Conservation (phyloP, 2,113 vertebrate species). For the Colius striatus region DNA sequence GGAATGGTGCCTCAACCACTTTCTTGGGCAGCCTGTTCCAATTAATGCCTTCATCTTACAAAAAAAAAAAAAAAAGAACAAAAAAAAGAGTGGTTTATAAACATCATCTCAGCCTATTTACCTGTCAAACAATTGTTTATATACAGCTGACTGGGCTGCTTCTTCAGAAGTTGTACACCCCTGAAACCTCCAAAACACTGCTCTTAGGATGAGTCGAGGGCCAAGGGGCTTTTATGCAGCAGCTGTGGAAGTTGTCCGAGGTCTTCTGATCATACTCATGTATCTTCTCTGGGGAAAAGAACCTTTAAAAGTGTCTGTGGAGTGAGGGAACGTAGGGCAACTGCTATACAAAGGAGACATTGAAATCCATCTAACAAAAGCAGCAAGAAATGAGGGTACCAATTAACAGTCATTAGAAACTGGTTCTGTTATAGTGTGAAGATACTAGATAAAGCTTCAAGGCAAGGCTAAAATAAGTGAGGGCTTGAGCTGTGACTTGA, state of each 20-base stretch:
- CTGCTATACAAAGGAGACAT: neutral
- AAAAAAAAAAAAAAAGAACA: too few species aligned
- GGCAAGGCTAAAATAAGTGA: neutral
- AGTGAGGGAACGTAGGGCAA: conserved; percentile 21
- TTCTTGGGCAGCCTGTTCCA: too few species aligned
- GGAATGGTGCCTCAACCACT: neutral
- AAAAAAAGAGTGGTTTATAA: neutral
- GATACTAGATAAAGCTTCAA: neutral
- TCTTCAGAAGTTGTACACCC: neutral
- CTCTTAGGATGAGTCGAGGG: neutral
- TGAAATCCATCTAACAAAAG: conserved; percentile 15
- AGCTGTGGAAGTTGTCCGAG: neutral
- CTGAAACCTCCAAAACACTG: neutral
- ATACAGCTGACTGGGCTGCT: neutral
- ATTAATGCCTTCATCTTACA: too few species aligned
- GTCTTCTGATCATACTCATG: neutral
- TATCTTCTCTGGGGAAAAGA: neutral
- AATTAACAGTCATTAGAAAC: neutral
- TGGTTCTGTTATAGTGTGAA: neutral
- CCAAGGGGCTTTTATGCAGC: neutral
- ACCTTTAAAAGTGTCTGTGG: neutral
- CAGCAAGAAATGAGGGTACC: conserved; percentile 1
- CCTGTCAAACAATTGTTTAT: neutral
- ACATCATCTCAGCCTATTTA: neutral
- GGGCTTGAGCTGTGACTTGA: neutral